Percentiles rank a stretch among this genome's conserved stretches.
phyloP scores from a whole-genome alignment of 2,797 vertebrate species.

The Malurus leucopterus region DNA sequence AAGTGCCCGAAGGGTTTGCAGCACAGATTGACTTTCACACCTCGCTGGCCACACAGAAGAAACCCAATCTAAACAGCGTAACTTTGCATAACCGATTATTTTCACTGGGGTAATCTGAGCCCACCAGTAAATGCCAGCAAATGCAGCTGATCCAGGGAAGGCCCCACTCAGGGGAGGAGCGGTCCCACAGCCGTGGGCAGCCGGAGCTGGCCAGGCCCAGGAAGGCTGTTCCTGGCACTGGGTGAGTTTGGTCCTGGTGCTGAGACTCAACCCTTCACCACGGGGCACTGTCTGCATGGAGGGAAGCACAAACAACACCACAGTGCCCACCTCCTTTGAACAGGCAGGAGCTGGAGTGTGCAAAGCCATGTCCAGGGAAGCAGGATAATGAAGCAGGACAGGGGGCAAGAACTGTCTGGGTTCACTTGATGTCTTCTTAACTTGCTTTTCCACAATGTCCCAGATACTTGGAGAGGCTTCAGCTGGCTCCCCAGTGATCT shows the following conservation, averaged over 20 bases:
- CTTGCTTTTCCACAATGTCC: not conserved
- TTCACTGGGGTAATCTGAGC: conserved; percentile 58
- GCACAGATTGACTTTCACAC: conserved; percentile 52
- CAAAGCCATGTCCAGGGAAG: not conserved
- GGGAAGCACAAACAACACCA: not conserved
- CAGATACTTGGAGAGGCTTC: not conserved
- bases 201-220: rapidly evolving
- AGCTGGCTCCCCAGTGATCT: not conserved
- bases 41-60: conserved; percentile 51
- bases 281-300: not conserved
- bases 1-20: not conserved
- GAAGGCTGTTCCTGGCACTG: rapidly evolving
- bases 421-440: not conserved
- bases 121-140: conserved; percentile 28
- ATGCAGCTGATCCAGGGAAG: not conserved
- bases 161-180: not conserved
- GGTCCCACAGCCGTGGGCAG: not conserved
- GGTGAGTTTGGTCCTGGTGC: not conserved
- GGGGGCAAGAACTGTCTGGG: not conserved
- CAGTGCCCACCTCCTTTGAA: not conserved
- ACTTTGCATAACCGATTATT: conserved; percentile 62
- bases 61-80: conserved; percentile 43
- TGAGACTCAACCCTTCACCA: not conserved
- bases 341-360: not conserved
- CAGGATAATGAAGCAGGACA: rapidly evolving